These are phyloP conservation scores for Aldabrachelys gigantea DNA, from an alignment of 2,113 vertebrate genomes.

Conservation along the genomic window DNA sequence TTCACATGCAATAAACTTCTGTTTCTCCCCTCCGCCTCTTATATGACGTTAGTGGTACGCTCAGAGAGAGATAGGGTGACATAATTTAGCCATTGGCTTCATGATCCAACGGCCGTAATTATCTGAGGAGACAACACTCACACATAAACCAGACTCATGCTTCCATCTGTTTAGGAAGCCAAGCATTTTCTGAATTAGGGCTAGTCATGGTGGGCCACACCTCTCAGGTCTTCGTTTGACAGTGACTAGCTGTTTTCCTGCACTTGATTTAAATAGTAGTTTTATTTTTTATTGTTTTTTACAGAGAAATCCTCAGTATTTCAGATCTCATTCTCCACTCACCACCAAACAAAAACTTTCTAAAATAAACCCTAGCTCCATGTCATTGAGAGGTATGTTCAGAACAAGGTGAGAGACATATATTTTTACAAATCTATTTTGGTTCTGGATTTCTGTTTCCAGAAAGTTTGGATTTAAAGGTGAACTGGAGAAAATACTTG, in stretches of 20 bases:
- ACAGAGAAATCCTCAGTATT: background rate
- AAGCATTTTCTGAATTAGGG: background rate
- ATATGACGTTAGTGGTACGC: background rate
- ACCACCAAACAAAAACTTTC: background rate
- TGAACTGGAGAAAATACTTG: background rate
- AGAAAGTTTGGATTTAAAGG: constrained; percentile 1
- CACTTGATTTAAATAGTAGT: background rate
- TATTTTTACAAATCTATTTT: constrained; percentile 11
- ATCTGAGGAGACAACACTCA: constrained; percentile 1
- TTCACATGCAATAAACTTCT: background rate
- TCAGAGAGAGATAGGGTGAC: background rate
- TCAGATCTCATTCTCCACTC: background rate
- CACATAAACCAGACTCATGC: background rate
- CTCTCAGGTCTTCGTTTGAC: background rate
- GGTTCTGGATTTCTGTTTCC: background rate
- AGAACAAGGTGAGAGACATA: background rate
- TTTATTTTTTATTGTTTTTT: background rate
- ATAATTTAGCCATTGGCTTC: constrained; percentile 7
- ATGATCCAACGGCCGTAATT: background rate
- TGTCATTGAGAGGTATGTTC: background rate
- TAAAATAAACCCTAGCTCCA: background rate
- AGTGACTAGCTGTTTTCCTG: background rate
- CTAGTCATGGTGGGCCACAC: background rate
- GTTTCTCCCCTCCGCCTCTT: background rate
- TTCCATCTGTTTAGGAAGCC: background rate